A percentile compares a stretch with the other conserved stretches of the same genome.
Conservation (phyloP, 35 echinoderm and acorn worm species). For the Nesometra sesokonis region DNA sequence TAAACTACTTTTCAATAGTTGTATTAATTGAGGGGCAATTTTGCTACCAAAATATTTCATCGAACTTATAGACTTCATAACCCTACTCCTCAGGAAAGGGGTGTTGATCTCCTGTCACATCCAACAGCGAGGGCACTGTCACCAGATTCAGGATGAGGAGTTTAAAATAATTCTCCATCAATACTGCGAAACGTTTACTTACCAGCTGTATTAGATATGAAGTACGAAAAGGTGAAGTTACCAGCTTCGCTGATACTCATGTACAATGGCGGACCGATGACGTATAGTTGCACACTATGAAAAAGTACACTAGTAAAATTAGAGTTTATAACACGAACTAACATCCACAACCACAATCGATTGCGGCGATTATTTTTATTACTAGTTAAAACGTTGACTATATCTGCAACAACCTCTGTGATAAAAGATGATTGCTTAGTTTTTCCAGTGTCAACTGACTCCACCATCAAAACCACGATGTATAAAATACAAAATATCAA, state of each 20-base stretch:
- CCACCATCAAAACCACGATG: neutral
- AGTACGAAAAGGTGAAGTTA: neutral
- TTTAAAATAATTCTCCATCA: too few relatives aligned
- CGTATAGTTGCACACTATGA: neutral
- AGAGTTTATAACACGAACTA: neutral
- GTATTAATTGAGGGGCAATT: too few relatives aligned
- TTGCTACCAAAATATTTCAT: too few relatives aligned
- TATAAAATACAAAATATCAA: neutral
- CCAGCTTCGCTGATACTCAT: neutral
- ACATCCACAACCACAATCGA: neutral
- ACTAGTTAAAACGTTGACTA: neutral
- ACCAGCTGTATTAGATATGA: neutral
- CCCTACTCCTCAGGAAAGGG: too few relatives aligned
- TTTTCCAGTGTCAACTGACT: neutral
- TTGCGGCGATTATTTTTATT: neutral
- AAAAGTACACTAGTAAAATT: neutral
- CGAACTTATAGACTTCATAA: too few relatives aligned
- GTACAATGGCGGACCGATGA: neutral
- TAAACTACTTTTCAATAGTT: too few relatives aligned
- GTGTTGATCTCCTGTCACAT: too few relatives aligned
- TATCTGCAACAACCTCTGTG: neutral
- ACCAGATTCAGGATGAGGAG: too few relatives aligned
- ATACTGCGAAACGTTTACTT: neutral
- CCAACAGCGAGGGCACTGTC: too few relatives aligned
- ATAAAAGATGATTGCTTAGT: neutral